Evolutionary conservation across 1,140 invertebrate species (phyloP).

Genomic region (Sweltsa coloradensis): DNA sequence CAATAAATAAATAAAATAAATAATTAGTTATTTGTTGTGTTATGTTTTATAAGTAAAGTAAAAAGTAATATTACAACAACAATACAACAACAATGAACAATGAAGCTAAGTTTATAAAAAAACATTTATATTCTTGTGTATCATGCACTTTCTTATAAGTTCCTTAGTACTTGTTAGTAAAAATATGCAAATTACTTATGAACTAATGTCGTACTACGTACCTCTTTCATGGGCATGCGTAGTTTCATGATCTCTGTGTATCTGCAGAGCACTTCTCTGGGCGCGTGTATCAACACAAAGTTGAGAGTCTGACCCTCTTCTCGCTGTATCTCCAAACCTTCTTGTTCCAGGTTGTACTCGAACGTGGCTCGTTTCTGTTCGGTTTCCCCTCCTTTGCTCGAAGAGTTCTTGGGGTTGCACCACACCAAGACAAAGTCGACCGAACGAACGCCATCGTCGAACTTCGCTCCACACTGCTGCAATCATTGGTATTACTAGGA

Average conservation of each 20-base stretch:
- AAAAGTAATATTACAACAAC: no score
- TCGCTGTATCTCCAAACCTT: slow-evolving; percentile 23
- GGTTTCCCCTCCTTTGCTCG: slow-evolving; percentile 11
- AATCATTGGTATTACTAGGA: no score
- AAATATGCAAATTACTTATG: no score
- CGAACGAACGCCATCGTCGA: slow-evolving; percentile 19
- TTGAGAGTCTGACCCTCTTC: slow-evolving; percentile 21
- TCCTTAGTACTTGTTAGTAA: no score
- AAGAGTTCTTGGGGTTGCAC: slow-evolving; percentile 4
- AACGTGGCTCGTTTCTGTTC: slow-evolving; percentile 21
- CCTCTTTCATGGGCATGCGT: slow-evolving; percentile 87
- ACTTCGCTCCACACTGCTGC: no score
- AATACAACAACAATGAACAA: no score
- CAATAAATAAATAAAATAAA: no score
- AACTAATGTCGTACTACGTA: slow-evolving; percentile 30
- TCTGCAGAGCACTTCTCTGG: slow-evolving; percentile 67
- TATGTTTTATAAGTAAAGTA: no score
- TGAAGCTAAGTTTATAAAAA: no score
- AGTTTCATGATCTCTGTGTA: slow-evolving; percentile 91
- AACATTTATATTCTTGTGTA: no score
- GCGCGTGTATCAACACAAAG: slow-evolving; percentile 71
- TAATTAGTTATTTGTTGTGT: no score
- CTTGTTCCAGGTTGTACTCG: slow-evolving; percentile 27
- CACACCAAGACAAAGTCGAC: slow-evolving; percentile 29
- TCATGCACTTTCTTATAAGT: no score